Evolutionary conservation across 2,797 vertebrate genomes (phyloP).

Genomic region (Spondyliosoma cantharus): DNA sequence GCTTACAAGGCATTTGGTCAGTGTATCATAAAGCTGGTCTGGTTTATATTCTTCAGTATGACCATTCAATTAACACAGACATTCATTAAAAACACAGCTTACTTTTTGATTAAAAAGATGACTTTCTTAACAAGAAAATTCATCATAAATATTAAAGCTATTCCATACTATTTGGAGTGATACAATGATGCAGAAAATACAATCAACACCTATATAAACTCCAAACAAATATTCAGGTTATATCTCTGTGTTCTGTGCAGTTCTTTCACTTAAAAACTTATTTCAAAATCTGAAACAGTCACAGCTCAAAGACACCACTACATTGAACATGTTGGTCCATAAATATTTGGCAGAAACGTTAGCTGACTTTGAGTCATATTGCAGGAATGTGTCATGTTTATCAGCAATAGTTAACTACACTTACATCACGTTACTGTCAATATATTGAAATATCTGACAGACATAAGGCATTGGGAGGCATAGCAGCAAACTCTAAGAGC

Average conservation of each 20-base stretch:
- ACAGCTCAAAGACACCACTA: conserved; percentile 29
- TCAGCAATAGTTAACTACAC: background rate
- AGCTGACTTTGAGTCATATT: conserved; percentile 34
- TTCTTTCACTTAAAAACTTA: conserved; percentile 17
- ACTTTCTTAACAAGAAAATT: conserved; percentile 13
- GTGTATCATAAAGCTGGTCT: background rate
- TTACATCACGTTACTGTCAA: conserved; percentile 2
- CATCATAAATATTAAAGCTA: conserved; percentile 13
- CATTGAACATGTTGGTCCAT: conserved; percentile 15
- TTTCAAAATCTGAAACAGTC: conserved; percentile 13
- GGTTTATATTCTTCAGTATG: background rate
- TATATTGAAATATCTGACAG: conserved; percentile 28
- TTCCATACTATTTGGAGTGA: background rate
- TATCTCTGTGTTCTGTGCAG: background rate
- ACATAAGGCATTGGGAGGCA: conserved; percentile 61
- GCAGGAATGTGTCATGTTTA: conserved; percentile 6
- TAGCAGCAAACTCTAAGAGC: conserved; percentile 23
- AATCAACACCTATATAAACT: background rate
- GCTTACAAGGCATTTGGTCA: conserved; percentile 36
- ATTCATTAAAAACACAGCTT: background rate
- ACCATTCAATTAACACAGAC: background rate
- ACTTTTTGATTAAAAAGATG: background rate
- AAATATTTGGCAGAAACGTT: conserved; percentile 59
- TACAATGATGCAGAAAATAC: background rate
- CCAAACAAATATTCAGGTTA: background rate